Base-by-base conservation (phyloP, 2,888 invertebrate genomes). In the Entomobrya proxima region DNA sequence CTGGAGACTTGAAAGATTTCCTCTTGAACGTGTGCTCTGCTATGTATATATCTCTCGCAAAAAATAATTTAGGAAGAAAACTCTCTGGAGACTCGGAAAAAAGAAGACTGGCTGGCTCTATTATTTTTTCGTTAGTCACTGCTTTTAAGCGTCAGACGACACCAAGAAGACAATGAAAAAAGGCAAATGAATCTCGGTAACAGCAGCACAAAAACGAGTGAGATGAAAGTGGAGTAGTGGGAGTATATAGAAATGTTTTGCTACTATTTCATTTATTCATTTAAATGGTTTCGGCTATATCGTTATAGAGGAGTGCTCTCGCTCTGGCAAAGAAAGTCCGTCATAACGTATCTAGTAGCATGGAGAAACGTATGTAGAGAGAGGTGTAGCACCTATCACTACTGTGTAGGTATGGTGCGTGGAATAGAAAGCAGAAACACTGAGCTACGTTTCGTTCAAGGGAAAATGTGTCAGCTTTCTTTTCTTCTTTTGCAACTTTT, bases 221-320 rank as follows among this genome's bases (percentile, higher is more conserved):
- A 15, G 47, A 47, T 7, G 37, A 37, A 37, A 11, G 5, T 37
- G 37, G 5, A 37, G 37, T 37, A 37, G 37, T 37, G n/a, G 47
- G 11, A 47, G 47, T 47, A n/a, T n/a, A n/a, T n/a, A n/a, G n/a
- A n/a, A n/a, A n/a, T n/a, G n/a, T n/a, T n/a, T n/a, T n/a, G n/a
- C n/a, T 9, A n/a, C 67, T 67, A 67, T 67, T 67, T 67, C 67
- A 67, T 44, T 67, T 67, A 44, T 44, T 67, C 44, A 44, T 44
- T 67, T 24, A 67, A 40, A 67, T 67, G 27, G 67, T 24, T 67
- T 18, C 21, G 32, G 35, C n/a, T n/a, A n/a, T n/a, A n/a, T 30
- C 6, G 30, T 64, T n/a, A 37, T 7, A 18, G 35, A 64, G 21
- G 13, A 58, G 58, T 55, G n/a, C 2, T n/a, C 27, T 27, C 50